These are phyloP conservation scores for Melanitta fusca DNA, from an alignment of 2,797 vertebrate species.

Conservation along the genomic window DNA sequence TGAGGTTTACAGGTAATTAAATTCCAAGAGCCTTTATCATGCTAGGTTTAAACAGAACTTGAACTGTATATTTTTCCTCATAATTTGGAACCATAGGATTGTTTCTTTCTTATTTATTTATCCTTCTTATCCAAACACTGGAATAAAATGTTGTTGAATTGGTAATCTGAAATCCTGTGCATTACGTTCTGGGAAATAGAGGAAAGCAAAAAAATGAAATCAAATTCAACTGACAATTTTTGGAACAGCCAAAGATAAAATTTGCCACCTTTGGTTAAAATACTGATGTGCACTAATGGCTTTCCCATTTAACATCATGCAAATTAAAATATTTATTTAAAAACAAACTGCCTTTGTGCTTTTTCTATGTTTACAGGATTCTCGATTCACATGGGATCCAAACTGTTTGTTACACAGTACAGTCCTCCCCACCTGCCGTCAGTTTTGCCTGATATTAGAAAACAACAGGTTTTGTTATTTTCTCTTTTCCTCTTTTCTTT, in stretches of 20 bases:
- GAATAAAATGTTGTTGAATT: background rate
- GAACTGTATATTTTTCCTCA: background rate
- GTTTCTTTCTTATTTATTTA: background rate
- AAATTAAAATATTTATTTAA: slow-evolving; percentile 52
- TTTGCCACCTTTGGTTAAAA: background rate
- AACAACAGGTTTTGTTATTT: background rate
- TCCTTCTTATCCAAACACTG: background rate
- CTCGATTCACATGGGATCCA: background rate
- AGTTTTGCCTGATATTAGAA: slow-evolving; percentile 7
- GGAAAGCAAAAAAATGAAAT: background rate
- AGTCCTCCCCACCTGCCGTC: background rate
- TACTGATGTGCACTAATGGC: background rate
- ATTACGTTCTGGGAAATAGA: background rate
- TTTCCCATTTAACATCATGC: background rate
- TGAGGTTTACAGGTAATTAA: slow-evolving; percentile 16
- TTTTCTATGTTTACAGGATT: slow-evolving; percentile 32
- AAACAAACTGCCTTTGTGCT: slow-evolving; percentile 25
- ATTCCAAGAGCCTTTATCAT: background rate
- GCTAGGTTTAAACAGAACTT: background rate
- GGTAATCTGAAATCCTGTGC: background rate
- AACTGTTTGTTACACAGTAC: background rate
- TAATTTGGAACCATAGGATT: background rate
- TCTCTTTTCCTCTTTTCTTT: background rate
- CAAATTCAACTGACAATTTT: background rate
- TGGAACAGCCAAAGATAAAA: background rate